These are phyloP conservation scores for Linnaemya vulpina DNA, from an alignment of 2,888 invertebrate genomes.

Conservation along the genomic window DNA sequence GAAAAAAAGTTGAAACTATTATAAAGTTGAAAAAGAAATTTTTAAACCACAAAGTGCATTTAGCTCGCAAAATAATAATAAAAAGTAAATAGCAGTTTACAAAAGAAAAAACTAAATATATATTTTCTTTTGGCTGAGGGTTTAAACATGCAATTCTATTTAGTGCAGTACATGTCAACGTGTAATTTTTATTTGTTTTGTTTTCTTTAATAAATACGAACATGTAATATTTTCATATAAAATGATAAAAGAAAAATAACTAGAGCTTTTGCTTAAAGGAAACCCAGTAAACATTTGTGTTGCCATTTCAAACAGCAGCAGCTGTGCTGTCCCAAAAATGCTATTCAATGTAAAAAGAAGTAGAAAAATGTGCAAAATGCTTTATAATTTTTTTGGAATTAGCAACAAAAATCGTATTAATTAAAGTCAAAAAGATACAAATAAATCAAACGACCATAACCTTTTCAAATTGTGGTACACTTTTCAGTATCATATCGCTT, in stretches of 20 bases:
- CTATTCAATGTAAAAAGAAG: too few species aligned
- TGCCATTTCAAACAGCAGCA: too few species aligned
- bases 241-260: neutral
- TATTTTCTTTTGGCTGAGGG: constrained; percentile 3
- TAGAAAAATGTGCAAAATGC: too few species aligned
- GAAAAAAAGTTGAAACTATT: too few species aligned
- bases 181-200: neutral
- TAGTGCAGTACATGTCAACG: constrained; percentile 11
- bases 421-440: too few species aligned
- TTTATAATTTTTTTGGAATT: too few species aligned
- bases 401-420: too few species aligned
- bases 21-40: too few species aligned
- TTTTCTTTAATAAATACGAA: constrained; percentile 6
- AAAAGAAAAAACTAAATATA: constrained; percentile 5
- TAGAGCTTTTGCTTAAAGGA: neutral
- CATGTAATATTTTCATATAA: neutral
- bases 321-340: too few species aligned
- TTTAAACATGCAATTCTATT: constrained; percentile 40
- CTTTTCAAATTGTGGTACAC: too few species aligned
- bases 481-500: too few species aligned
- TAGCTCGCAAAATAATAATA: constrained; percentile 1
- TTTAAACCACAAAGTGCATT: constrained; percentile 7
- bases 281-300: neutral
- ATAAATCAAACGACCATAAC: too few species aligned
- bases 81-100: constrained; percentile 3